phyloP scores from a whole-genome alignment of 2,113 vertebrate species.

The Pristiophorus japonicus region DNA sequence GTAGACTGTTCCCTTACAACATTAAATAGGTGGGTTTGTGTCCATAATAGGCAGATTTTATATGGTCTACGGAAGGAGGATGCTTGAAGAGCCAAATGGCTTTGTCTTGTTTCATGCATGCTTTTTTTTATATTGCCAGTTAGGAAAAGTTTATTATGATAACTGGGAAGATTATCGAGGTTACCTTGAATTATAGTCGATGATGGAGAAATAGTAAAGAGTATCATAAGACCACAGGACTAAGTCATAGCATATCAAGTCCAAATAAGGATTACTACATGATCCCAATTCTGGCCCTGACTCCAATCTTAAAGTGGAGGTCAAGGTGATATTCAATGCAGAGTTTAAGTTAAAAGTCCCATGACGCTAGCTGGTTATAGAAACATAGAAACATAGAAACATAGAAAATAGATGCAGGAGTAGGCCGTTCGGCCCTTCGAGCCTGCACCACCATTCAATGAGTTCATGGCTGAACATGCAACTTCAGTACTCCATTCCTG shows the following conservation, averaged over 20 bases:
- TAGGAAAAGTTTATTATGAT: background rate
- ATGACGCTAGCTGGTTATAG: background rate
- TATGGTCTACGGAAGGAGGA: background rate
- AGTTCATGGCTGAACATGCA: no score
- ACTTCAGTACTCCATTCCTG: no score
- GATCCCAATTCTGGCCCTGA: background rate
- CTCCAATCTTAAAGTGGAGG: background rate
- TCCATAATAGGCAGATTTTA: background rate
- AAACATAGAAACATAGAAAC: no score
- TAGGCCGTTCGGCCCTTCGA: no score
- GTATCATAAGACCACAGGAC: background rate
- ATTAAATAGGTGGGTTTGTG: background rate
- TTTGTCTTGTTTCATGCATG: background rate
- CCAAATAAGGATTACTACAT: background rate
- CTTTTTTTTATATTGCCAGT: background rate
- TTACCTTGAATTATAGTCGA: background rate
- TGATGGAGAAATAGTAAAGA: background rate
- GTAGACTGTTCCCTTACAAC: background rate
- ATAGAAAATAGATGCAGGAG: no score
- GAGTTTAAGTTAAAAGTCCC: background rate
- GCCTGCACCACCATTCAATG: no score
- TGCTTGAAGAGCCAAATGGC: background rate
- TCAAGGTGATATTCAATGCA: background rate
- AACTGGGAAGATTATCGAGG: background rate
- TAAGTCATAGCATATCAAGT: background rate